phyloP scores from a whole-genome alignment of 2,888 invertebrate genomes.

The Rutpela maculata region DNA sequence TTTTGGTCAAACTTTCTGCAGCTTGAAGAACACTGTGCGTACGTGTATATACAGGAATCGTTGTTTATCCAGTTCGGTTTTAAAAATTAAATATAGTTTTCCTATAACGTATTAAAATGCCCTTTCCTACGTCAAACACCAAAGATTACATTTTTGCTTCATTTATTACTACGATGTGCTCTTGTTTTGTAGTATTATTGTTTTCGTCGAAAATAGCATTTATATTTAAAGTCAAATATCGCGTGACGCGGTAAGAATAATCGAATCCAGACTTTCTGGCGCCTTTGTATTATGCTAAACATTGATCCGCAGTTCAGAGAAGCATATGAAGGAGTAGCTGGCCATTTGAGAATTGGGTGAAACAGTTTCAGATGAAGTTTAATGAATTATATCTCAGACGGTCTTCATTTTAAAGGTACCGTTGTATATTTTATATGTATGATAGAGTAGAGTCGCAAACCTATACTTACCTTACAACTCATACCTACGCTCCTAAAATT shows the following conservation, averaged over 20 bases:
- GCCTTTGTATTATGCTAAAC: constrained; percentile 53
- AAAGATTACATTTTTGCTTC: neutral
- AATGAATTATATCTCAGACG: neutral
- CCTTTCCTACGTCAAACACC: neutral
- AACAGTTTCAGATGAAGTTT: neutral
- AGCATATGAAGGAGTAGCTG: constrained; percentile 14
- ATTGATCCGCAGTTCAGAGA: constrained; percentile 48
- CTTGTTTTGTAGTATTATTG: constrained; percentile 10
- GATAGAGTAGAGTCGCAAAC: no score
- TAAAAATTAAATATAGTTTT: no score
- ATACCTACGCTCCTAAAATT: no score
- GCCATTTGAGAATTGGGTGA: constrained; percentile 19
- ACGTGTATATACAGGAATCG: no score
- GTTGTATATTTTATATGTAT: no score
- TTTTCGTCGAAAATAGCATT: constrained; percentile 39
- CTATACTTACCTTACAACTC: no score
- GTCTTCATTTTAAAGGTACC: neutral
- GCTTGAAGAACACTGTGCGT: no score
- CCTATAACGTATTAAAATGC: neutral
- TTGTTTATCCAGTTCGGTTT: neutral
- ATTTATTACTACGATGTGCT: neutral
- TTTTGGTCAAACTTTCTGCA: no score
- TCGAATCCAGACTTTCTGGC: constrained; percentile 62
- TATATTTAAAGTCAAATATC: constrained; percentile 53
- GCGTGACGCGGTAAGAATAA: constrained; percentile 57